These are phyloP conservation scores for Mastigias papua DNA, from an alignment of 30 jellyfish, hydroid and myxozoan species.

Conservation along the genomic window DNA sequence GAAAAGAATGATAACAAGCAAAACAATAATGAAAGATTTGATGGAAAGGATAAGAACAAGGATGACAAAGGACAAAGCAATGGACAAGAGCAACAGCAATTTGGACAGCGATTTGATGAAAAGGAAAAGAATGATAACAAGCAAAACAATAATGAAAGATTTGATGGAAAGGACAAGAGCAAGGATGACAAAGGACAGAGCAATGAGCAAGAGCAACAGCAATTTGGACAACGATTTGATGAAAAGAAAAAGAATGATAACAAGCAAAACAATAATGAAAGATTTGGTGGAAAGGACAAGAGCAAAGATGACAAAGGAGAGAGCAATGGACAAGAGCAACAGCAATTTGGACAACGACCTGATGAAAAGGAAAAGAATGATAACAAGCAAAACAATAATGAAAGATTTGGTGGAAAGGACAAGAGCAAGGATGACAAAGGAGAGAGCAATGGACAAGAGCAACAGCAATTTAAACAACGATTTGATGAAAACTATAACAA, in stretches of 20 bases:
- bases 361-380: too few species aligned
- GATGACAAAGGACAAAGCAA: neutral
- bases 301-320: neutral
- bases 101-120: too few species aligned
- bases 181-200: neutral
- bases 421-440: neutral
- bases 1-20: too few species aligned
- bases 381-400: neutral
- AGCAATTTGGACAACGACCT: neutral
- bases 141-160: neutral
- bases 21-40: neutral
- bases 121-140: too few species aligned
- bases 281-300: neutral
- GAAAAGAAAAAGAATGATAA: neutral
- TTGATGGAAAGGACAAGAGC: neutral
- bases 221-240: neutral
- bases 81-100: too few species aligned
- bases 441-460: too few species aligned
- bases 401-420: conserved; percentile 1
- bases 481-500: too few species aligned
- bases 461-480: too few species aligned
- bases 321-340: neutral
- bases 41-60: neutral
- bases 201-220: neutral
- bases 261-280: neutral